These are phyloP conservation scores for Agriopis marginaria DNA, from an alignment of 2,888 invertebrate genomes.

Conservation along the genomic window DNA sequence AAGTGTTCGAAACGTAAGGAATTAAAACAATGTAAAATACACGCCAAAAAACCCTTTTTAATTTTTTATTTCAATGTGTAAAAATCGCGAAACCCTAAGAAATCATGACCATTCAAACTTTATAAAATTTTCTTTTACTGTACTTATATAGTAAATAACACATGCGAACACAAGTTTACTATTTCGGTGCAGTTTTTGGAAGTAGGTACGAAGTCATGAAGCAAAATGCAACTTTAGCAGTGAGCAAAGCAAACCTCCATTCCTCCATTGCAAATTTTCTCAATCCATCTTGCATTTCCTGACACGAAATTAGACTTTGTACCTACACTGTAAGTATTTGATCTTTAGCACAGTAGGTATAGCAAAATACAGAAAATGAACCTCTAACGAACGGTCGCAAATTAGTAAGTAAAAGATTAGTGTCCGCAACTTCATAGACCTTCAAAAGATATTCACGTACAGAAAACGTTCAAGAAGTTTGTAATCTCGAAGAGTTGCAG, in stretches of 20 bases:
- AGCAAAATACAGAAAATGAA: no score
- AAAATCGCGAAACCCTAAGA: no score
- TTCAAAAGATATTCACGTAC: constrained; percentile 3
- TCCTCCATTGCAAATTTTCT: not conserved
- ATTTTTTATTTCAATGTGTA: no score
- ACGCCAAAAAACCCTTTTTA: no score
- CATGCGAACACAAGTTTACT: no score
- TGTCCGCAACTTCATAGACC: not conserved
- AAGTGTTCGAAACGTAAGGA: no score
- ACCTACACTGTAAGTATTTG: not conserved
- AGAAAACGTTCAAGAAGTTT: constrained; percentile 8
- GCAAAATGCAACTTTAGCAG: constrained; percentile 1
- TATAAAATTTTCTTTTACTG: no score
- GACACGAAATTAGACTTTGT: constrained; percentile 6
- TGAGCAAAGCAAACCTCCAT: not conserved
- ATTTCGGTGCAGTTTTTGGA: no score
- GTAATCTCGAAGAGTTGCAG: constrained; percentile 24
- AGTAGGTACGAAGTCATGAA: not conserved
- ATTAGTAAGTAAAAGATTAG: not conserved
- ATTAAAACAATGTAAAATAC: no score
- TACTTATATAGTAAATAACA: no score
- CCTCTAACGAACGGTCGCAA: no score
- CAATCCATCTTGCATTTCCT: constrained; percentile 1
- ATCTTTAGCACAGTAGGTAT: not conserved
- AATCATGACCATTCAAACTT: no score